These are phyloP conservation scores for Euzophera pinguis DNA, from an alignment of 2,888 invertebrate genomes.

Conservation along the genomic window DNA sequence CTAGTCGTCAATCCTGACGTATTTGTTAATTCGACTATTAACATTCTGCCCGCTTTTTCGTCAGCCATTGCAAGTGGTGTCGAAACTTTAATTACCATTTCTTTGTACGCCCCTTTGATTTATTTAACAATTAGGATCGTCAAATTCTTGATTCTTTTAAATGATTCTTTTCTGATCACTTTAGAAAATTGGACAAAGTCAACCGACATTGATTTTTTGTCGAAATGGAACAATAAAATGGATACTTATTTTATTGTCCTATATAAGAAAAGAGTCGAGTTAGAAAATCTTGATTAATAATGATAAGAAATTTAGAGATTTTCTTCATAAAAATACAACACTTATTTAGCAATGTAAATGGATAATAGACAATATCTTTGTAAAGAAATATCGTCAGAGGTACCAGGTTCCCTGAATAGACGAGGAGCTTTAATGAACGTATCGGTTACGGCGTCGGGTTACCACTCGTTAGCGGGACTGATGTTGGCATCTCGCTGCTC, in stretches of 20 bases:
- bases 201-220: too few species aligned
- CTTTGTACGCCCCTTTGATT: slow-evolving; percentile 4
- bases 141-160: not conserved
- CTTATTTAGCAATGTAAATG: not conserved
- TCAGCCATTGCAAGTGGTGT: slow-evolving; percentile 5
- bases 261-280: too few species aligned
- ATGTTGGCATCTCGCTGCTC: slow-evolving; percentile 33
- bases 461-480: slow-evolving; percentile 57
- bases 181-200: not conserved
- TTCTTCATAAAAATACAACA: too few species aligned
- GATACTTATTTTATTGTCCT: too few species aligned
- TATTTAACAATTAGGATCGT: slow-evolving; percentile 5
- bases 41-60: slow-evolving; percentile 7
- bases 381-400: slow-evolving; percentile 38
- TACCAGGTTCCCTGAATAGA: slow-evolving; percentile 43
- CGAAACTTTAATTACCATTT: slow-evolving; percentile 9
- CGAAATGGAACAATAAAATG: too few species aligned
- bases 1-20: slow-evolving; percentile 5
- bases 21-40: slow-evolving; percentile 10
- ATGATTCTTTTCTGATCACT: not conserved
- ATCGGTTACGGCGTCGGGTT: slow-evolving; percentile 66
- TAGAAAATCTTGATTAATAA: too few species aligned
- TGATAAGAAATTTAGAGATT: too few species aligned
- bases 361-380: slow-evolving; percentile 36
- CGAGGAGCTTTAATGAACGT: slow-evolving; percentile 61